Conservation (phyloP, 1,140 invertebrate species). For the Melipona quadrifasciata region DNA sequence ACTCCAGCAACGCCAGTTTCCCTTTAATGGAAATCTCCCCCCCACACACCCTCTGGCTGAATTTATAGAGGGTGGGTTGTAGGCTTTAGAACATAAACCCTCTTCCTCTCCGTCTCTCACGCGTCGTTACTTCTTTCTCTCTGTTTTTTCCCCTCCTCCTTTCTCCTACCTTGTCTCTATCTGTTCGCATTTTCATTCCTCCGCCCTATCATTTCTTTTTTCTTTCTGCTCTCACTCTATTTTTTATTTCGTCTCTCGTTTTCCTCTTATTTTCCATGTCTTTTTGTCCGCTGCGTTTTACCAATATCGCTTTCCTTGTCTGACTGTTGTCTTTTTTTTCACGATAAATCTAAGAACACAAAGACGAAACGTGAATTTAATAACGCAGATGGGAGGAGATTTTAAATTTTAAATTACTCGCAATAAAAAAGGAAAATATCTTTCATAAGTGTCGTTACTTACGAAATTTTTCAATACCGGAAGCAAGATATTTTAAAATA, state of each 20-base stretch:
- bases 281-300: too few species aligned
- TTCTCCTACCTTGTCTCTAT: neutral
- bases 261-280: neutral
- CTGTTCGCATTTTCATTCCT: constrained; percentile 5
- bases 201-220: neutral
- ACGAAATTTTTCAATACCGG: too few species aligned
- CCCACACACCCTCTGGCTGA: constrained; percentile 26
- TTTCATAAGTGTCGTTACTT: too few species aligned
- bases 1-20: constrained; percentile 28
- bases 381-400: neutral
- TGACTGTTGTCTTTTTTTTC: neutral
- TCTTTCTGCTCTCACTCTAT: neutral
- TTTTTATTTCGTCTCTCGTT: neutral
- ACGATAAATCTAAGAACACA: neutral
- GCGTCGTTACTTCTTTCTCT: neutral
- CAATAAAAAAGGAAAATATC: too few species aligned
- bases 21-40: constrained; percentile 53
- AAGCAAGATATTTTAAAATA: too few species aligned
- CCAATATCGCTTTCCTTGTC: neutral
- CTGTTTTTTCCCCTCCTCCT: too few species aligned
- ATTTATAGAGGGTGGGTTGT: constrained; percentile 53
- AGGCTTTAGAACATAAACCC: constrained; percentile 48
- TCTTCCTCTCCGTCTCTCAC: constrained; percentile 17
- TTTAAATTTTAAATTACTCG: neutral
- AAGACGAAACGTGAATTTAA: neutral